These are phyloP conservation scores for Alviniconcha marisindica DNA, from an alignment of 1,140 invertebrate species.

Conservation along the genomic window DNA sequence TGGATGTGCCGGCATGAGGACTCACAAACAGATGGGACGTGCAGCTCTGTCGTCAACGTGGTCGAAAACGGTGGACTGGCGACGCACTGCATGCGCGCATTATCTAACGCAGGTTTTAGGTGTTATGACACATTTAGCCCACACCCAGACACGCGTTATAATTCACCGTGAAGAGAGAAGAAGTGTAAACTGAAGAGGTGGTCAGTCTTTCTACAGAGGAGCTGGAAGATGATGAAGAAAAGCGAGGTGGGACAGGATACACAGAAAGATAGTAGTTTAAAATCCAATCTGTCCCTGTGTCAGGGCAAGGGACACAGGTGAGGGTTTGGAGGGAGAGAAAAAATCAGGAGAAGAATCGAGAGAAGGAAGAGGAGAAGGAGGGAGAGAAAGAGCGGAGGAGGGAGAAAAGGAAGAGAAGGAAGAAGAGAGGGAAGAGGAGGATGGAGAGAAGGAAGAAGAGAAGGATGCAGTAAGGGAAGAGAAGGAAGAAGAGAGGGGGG, in stretches of 20 bases:
- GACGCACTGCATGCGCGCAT: too few species aligned
- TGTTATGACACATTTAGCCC: too few species aligned
- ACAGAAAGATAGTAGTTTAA: neutral
- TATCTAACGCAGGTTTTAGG: too few species aligned
- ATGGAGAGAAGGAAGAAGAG: neutral
- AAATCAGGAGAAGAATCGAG: neutral
- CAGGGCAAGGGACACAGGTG: neutral
- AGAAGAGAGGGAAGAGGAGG: neutral
- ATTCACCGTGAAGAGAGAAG: neutral
- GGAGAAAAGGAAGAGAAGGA: neutral
- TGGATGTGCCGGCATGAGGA: too few species aligned
- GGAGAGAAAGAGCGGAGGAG: neutral
- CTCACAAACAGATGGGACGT: too few species aligned
- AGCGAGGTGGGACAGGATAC: constrained; percentile 17
- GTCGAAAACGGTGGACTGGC: too few species aligned
- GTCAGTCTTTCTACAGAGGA: neutral
- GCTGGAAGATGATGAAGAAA: neutral
- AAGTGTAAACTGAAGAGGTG: neutral
- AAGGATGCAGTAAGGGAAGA: neutral
- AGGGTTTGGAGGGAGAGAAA: neutral
- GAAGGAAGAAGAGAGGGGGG: neutral
- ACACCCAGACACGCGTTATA: too few species aligned
- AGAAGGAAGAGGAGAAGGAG: neutral
- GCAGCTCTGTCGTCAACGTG: too few species aligned
- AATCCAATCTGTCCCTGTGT: too few species aligned